Base-by-base conservation (phyloP, 2,113 vertebrate genomes). In the Macrotus californicus region DNA sequence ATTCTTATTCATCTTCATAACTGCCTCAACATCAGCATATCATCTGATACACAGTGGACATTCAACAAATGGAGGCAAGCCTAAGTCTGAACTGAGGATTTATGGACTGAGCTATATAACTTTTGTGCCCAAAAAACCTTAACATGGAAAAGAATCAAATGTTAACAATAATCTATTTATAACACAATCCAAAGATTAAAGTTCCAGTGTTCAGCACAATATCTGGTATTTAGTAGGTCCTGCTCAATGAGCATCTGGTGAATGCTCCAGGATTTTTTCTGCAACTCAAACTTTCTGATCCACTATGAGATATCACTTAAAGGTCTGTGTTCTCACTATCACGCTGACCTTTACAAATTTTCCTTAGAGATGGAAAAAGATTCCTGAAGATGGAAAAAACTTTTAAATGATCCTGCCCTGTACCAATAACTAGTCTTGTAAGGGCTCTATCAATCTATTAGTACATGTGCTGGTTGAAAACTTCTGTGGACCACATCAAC, bases 331-430 rank as follows among this genome's bases (percentile, higher is more conserved):
- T 94, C 69, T 94, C 75, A 84, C 56, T 94, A 95, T 95, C 70
- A 94, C 80, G 54, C 66, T 77, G 89, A 94, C 89, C 94, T 90
- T 89, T 85, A 85, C 70, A 96, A 85, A 93, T 86, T 95, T 96
- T 83, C 86, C 86, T 70, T 84, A 88, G 72, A 96, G 70, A 94
- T 80, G 61, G 89, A 87, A 93, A 96, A 73, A 80, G 76, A 94
- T 88, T 85, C 48, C 67, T 56, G 52, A 88, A 19, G 59, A 85
- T 72, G 77, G 89, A 95, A 95, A 95, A 94, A 84, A 69, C 26
- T 87, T 90, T 85, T 76, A 54, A 83, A 95, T 36, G 41, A 69
- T 48, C 88, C 54, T 36, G 69, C 18, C 43, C 48, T 70, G 36
- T 70, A 91, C 85, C 91, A 92, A 81, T 43, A 61, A 84, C 89